Percentiles rank a stretch among this genome's conserved stretches.
Conservation (phyloP, 2,888 invertebrate species). For the Synanthedon vespiformis region DNA sequence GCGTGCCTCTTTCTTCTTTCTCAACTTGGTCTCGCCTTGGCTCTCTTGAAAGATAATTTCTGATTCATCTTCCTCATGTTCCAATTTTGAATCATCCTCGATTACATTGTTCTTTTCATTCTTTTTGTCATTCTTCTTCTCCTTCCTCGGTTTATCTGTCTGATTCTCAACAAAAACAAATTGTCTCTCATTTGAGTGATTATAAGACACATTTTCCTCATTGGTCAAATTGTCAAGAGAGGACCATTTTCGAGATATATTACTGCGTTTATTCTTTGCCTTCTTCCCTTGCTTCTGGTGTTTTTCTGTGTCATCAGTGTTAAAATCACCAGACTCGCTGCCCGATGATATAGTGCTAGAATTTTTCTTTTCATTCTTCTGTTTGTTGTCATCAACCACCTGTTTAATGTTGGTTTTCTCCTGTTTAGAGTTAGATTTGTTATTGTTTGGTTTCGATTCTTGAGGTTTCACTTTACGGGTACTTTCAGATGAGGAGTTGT, state of each 20-base stretch:
- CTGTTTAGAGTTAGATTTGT: constrained; percentile 45
- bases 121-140: constrained; percentile 38
- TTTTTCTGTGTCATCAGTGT: constrained; percentile 52
- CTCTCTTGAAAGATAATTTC: constrained; percentile 47
- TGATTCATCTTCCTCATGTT: constrained; percentile 42
- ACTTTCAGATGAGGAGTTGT: constrained; percentile 53
- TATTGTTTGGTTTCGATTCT: constrained; percentile 45
- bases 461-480: constrained; percentile 56
- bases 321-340: constrained; percentile 62
- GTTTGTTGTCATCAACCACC: constrained; percentile 43
- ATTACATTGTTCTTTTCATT: constrained; percentile 27
- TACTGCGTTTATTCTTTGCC: constrained; percentile 55
- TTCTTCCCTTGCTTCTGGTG: constrained; percentile 46
- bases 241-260: constrained; percentile 70
- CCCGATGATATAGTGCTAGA: constrained; percentile 53
- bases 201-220: constrained; percentile 41
- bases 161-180: constrained; percentile 60
- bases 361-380: constrained; percentile 47
- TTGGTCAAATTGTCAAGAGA: constrained; percentile 68
- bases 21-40: constrained; percentile 39
- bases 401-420: constrained; percentile 41
- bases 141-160: constrained; percentile 44
- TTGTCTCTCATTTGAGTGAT: constrained; percentile 46
- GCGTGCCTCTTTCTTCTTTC: constrained; percentile 63
- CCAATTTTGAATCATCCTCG: constrained; percentile 39